A percentile compares a stretch with the other conserved stretches of the same genome.
Conservation (phyloP, 2,113 vertebrate genomes). For the Lophochroa leadbeateri region DNA sequence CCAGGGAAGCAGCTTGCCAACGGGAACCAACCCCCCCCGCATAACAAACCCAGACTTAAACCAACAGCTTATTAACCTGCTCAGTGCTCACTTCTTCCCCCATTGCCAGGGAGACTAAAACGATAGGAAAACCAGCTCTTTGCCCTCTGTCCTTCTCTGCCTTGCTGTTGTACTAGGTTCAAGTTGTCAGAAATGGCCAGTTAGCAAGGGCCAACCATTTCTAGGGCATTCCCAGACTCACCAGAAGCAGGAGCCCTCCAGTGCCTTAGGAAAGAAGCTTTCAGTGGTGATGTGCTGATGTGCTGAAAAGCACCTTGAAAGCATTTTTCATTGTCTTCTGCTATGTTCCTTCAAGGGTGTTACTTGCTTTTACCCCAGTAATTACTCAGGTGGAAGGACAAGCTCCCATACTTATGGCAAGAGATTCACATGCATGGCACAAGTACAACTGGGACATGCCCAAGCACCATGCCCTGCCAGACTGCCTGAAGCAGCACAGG, state of each 20-base stretch:
- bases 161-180: not conserved
- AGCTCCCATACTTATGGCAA: rapidly evolving
- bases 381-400: not conserved
- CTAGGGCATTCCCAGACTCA: not conserved
- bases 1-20: not conserved
- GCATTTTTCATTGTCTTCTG: not conserved
- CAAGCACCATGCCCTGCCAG: not conserved
- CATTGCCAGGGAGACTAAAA: not conserved
- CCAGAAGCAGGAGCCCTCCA: not conserved
- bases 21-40: not conserved
- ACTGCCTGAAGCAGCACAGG: rapidly evolving
- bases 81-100: not conserved
- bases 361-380: not conserved
- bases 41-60: not conserved
- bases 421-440: not conserved
- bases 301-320: not conserved
- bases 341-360: not conserved
- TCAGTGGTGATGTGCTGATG: rapidly evolving
- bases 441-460: not conserved
- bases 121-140: not conserved
- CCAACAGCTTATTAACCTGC: not conserved
- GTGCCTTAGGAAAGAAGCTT: not conserved
- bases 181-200: not conserved
- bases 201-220: not conserved
- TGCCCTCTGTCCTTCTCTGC: not conserved